Base-by-base conservation (phyloP, 1,140 invertebrate species). In the Diorhabda carinulata region DNA sequence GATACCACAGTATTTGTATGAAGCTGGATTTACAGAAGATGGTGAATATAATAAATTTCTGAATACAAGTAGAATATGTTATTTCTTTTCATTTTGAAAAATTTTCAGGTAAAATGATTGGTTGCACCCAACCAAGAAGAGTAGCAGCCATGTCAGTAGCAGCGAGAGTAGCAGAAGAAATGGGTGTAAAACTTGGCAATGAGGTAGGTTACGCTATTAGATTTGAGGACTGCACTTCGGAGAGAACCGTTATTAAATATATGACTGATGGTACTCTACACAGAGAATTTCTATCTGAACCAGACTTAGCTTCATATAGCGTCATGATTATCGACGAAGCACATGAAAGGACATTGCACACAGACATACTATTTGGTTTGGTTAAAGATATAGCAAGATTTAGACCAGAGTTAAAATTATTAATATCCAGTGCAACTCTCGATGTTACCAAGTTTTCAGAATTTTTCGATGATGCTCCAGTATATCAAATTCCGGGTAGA, bases 61-160 rank as follows among this genome's bases (percentile, higher is more conserved):
- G 5, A 5, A 61, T 10, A 5, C 3, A 3, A 3, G 4, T 44
- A 47, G 40, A 62, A 62, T 44, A 25, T 68, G 58, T 45, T 61
- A 6, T 42, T 65, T 42, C 43, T 43, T 40, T n/a, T 63, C 25
- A 25, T 25, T 25, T 25, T 25, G 2, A 25, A 56, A 56, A 1
- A 56, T 56, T 71, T 66, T 9, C 56, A 69, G 72, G 45, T 66
- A 81, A 93, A 88, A 82, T 93, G 90, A 87, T 98, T 70, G 94
- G 94, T 1, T 98, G 96, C 83, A 98, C 96, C 4, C 96, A 98
- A 81, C 98, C 98, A 0, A 84, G 98, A 77, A 84, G 98, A 86
- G 98, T 99, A 42, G 98, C 98, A 56, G 96, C 98, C 6, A 99
- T 99, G 97, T 98, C 96, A 42, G 98, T 99, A n/a, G 96, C 98